Evolutionary conservation across 2,888 invertebrate genomes (phyloP), one percentile per base, ranked within the genome.

Genomic region (Sesia bembeciformis): DNA sequence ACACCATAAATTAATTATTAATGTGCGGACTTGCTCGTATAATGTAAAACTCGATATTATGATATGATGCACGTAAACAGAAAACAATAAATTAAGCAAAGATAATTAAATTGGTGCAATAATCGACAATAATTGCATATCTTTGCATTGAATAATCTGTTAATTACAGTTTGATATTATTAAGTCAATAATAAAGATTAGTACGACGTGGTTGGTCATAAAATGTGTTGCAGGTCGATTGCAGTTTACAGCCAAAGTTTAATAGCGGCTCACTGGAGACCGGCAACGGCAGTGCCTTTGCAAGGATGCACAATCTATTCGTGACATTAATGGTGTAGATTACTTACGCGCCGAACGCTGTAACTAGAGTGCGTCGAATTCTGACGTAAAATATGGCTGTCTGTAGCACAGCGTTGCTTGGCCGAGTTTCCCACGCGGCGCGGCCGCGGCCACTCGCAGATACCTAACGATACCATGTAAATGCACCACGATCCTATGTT

Each of bases 291-390:
- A 63, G 68, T 67, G 67, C 65, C 65, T 66, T 64, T 58, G 73
- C 77, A 84, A 81, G 80, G 84, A 85, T 84, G 72, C 73, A 82
- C 79, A 78, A 78, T 82, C 80, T 79, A 81, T 71, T 86, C 80
- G 80, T 78, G 79, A 76, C 78, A 77, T 72, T 78, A 78, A 74
- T 73, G 65, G 66, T 65, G 68, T 64, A 70, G 72, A 77, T 76
- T 74, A 69, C 70, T 52, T 74, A 68, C 68, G 68, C 68, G 72
- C 66, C 58, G 56, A 50, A 63, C 63, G 65, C 56, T 56, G 70
- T 71, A 74, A 75, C 74, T 72, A 65, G 72, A 74, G 73, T 79
- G 76, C 73, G 72, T 79, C 73, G 70, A 78, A 80, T 78, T 74
- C 72, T 75, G 76, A 74, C 75, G 68, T 84, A 74, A 87, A 83